Conservation (phyloP, 2,113 vertebrate genomes). For the Siniperca chuatsi region DNA sequence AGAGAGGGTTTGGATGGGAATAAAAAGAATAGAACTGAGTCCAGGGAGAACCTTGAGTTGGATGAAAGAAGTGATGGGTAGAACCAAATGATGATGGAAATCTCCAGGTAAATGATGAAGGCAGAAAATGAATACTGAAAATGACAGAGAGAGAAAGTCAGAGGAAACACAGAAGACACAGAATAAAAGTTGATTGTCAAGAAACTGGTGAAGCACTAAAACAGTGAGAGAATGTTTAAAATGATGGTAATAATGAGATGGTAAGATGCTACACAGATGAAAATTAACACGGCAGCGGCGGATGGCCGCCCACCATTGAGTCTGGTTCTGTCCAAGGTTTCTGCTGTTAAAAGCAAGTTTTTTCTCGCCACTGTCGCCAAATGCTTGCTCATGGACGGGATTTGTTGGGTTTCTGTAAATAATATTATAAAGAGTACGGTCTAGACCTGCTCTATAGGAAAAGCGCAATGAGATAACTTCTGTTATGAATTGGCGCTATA, state of each 20-base stretch:
- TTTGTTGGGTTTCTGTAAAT: too few relatives aligned
- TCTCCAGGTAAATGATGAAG: slow-evolving; percentile 4
- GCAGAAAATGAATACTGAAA: slow-evolving; percentile 33
- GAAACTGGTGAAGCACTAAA: background rate
- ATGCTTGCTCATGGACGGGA: too few relatives aligned
- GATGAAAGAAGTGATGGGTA: slow-evolving; percentile 45
- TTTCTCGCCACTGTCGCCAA: too few relatives aligned
- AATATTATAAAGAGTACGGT: too few relatives aligned
- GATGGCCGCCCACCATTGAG: too few relatives aligned
- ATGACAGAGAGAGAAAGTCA: background rate
- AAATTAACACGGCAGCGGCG: too few relatives aligned
- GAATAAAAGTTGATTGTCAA: background rate
- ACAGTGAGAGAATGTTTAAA: background rate
- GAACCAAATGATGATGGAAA: slow-evolving; percentile 44
- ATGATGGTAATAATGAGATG: background rate
- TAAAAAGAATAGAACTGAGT: background rate
- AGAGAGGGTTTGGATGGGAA: background rate
- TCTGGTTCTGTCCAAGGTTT: too few relatives aligned
- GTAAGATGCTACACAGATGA: background rate
- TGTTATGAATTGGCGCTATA: too few relatives aligned
- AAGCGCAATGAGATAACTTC: too few relatives aligned
- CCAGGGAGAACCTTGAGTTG: slow-evolving; percentile 56
- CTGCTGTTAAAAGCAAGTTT: too few relatives aligned
- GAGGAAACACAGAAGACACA: background rate
- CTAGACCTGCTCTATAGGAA: too few relatives aligned